A percentile compares a stretch with the other conserved stretches of the same genome.
Conservation (phyloP, 2,888 invertebrate genomes). For the Strigamia maritima region DNA sequence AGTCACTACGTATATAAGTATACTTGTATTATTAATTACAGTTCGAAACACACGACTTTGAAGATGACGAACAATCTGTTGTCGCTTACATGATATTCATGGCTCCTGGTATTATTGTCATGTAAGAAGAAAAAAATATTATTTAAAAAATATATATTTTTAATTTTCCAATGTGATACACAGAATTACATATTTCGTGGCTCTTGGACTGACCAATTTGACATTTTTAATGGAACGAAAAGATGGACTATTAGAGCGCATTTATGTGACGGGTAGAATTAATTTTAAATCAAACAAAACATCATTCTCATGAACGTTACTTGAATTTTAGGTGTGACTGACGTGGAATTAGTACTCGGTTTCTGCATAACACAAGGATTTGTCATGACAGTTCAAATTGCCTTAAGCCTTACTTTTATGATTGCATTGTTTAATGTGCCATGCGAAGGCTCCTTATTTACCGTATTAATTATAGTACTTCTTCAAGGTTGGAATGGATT, state of each 20-base stretch:
- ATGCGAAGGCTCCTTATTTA: constrained; percentile 79
- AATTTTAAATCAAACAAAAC: too few relatives aligned
- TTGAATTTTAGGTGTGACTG: background rate
- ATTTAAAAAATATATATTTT: background rate
- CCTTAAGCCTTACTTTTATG: constrained; percentile 85
- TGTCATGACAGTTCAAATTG: constrained; percentile 91
- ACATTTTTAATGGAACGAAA: constrained; percentile 85
- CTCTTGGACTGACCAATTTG: constrained; percentile 88
- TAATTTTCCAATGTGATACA: constrained; percentile 42
- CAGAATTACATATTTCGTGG: constrained; percentile 65
- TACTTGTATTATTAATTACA: background rate
- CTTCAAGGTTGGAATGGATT: constrained; percentile 91
- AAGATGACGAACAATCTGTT: too few relatives aligned
- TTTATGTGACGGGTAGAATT: constrained; percentile 78
- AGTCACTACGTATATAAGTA: background rate
- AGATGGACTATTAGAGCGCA: constrained; percentile 85
- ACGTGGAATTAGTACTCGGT: constrained; percentile 54
- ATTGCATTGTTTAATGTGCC: constrained; percentile 84
- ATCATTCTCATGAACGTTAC: too few relatives aligned
- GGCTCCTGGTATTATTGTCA: constrained; percentile 73
- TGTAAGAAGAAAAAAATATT: background rate
- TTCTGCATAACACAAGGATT: constrained; percentile 93
- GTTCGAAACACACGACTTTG: constrained; percentile 51
- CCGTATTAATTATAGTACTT: constrained; percentile 79
- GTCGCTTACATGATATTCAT: constrained; percentile 90